A percentile compares a stretch with the other conserved stretches of the same genome.
These are phyloP conservation scores for Eupithecia abbreviata DNA, from an alignment of 2,888 invertebrate species.

Conservation along the genomic window DNA sequence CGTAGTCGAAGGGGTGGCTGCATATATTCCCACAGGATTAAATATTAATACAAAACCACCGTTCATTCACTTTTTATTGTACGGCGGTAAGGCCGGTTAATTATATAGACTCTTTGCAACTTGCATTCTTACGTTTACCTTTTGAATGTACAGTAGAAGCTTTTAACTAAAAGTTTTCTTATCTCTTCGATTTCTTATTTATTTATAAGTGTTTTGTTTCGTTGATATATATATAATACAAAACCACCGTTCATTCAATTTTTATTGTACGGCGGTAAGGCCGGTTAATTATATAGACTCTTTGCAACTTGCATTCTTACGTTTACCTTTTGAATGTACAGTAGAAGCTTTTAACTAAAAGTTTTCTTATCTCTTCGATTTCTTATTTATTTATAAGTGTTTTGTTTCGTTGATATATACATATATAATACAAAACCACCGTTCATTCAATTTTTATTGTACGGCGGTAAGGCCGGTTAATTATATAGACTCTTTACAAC, in stretches of 20 bases:
- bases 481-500: slow-evolving; percentile 12
- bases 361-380: background rate
- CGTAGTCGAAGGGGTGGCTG: slow-evolving; percentile 29
- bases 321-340: background rate
- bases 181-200: background rate
- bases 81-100: background rate
- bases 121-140: background rate
- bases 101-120: slow-evolving; percentile 12
- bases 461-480: background rate
- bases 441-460: slow-evolving; percentile 31
- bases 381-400: background rate
- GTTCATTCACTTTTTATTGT: slow-evolving; percentile 31
- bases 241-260: slow-evolving; percentile 33
- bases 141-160: background rate
- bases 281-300: slow-evolving; percentile 13
- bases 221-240: no score
- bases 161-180: background rate
- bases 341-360: background rate
- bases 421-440: slow-evolving; percentile 23
- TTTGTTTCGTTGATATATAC: no score
- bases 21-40: slow-evolving; percentile 33
- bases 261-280: background rate
- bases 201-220: no score
- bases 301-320: background rate
- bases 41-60: slow-evolving; percentile 27